Conservation (phyloP, 2,797 vertebrate genomes). For the Thripadectes ignobilis region DNA sequence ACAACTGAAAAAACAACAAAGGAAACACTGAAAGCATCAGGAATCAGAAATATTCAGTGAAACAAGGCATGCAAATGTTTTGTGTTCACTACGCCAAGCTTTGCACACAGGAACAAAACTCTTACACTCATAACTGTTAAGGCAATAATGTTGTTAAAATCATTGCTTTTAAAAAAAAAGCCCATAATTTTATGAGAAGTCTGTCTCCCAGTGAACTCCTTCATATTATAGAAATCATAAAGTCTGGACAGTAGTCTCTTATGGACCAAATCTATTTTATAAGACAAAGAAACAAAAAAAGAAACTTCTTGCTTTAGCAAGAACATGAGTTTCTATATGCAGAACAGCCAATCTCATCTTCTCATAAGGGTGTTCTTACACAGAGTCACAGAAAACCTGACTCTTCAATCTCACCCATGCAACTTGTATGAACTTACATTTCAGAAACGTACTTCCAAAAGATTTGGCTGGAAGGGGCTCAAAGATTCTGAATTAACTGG, state of each 20-base stretch:
- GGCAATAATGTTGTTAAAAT: background rate
- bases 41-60: no score
- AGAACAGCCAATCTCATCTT: background rate
- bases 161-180: background rate
- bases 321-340: background rate
- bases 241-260: background rate
- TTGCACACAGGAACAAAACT: background rate
- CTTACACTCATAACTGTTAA: background rate
- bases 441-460: background rate
- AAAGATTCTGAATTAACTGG: background rate
- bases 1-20: background rate
- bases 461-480: background rate
- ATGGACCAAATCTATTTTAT: background rate
- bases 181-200: rapidly evolving
- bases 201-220: background rate
- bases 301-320: background rate
- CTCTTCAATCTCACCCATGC: background rate
- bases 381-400: background rate
- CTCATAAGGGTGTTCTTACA: background rate
- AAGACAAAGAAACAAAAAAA: background rate
- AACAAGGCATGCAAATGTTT: no score
- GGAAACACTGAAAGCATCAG: background rate
- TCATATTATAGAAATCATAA: background rate
- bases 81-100: no score
- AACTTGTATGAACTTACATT: background rate